Percentiles rank a stretch among this genome's conserved stretches.
These are phyloP conservation scores for Arctocebus calabarensis DNA, from an alignment of 2,797 vertebrate species.

Conservation along the genomic window DNA sequence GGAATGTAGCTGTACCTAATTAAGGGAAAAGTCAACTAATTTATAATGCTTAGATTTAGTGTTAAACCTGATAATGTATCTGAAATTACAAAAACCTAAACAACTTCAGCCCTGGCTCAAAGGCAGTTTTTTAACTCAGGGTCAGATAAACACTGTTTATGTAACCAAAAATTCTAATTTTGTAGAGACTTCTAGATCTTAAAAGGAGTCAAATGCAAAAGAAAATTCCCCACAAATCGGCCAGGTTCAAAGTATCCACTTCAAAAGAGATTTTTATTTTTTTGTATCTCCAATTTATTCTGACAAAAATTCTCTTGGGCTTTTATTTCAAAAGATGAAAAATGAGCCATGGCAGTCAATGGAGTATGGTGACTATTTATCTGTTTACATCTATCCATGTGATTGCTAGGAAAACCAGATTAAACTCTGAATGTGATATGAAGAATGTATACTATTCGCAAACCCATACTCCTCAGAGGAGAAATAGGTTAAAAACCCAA, in stretches of 20 bases:
- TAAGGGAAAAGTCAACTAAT: constrained; percentile 73
- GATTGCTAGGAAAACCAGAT: constrained; percentile 83
- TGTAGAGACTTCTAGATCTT: constrained; percentile 77
- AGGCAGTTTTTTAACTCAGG: constrained; percentile 79
- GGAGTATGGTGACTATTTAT: constrained; percentile 86
- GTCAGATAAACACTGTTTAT: constrained; percentile 64
- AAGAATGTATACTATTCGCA: constrained; percentile 64
- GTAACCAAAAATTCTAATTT: constrained; percentile 74
- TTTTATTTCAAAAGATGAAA: constrained; percentile 88
- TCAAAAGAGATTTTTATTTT: constrained; percentile 87
- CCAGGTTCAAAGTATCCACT: constrained; percentile 85
- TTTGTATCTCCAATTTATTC: constrained; percentile 88
- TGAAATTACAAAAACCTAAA: constrained; percentile 65
- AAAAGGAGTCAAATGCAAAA: constrained; percentile 80
- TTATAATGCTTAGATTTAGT: constrained; percentile 68
- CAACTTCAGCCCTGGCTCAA: constrained; percentile 66
- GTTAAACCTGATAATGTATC: constrained; percentile 66
- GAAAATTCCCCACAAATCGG: constrained; percentile 86
- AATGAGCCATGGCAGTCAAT: constrained; percentile 84
- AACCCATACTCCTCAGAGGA: constrained; percentile 78
- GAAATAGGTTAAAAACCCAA: constrained; percentile 82
- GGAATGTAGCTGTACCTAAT: constrained; percentile 62
- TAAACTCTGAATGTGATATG: constrained; percentile 72
- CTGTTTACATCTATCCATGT: constrained; percentile 87
- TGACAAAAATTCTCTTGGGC: constrained; percentile 86